Base-by-base conservation (phyloP, 2,888 invertebrate genomes). In the Drosophila algonquin region DNA sequence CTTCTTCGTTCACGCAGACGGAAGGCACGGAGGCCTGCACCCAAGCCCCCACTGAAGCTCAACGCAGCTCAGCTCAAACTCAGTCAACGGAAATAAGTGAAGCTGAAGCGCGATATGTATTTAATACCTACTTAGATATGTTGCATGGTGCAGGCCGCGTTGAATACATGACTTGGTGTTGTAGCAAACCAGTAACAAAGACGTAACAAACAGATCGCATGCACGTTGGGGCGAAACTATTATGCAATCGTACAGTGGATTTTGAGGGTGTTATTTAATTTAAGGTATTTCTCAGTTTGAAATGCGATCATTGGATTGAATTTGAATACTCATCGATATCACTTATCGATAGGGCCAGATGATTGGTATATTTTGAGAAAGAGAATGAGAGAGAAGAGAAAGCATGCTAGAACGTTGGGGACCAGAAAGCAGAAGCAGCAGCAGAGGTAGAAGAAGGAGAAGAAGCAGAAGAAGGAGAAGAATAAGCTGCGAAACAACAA, bases 1-100 rank as follows among this genome's bases (percentile, higher is more conserved):
- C 87, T 82, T 87, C 79, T 63, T 55, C 46, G 53, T 64, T 63
- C 73, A 69, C 70, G 61, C 73, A 72, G 74, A 72, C 72, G 72
- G 72, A 72, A 72, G 72, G 46, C 62, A 72, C 52, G 58, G 69
- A 57, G 58, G 57, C 57, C 52, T 69, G 67, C 54, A 71, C 45
- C 47, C 32, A 16, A 48, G 16, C 51, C n/a, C 51, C 51, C 24
- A 16, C 62, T 30, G n/a, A 40, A 56, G 53, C 68, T 51, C 48
- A 21, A 21, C 21, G 21, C 21, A n/a, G 27, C 18, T 45, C 59
- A 59, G 46, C 74, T 57, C 73, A 88, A 88, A 85, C 70, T 85
- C 85, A 85, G 87, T 83, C 89, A 85, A 87, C 84, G 89, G 89
- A 85, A 85, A 89, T 85, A 79, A 67, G 24, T 24, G 24, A 24